Evolutionary conservation across 2,888 invertebrate species (phyloP).

Genomic region (Pollenia griseotomentosa): DNA sequence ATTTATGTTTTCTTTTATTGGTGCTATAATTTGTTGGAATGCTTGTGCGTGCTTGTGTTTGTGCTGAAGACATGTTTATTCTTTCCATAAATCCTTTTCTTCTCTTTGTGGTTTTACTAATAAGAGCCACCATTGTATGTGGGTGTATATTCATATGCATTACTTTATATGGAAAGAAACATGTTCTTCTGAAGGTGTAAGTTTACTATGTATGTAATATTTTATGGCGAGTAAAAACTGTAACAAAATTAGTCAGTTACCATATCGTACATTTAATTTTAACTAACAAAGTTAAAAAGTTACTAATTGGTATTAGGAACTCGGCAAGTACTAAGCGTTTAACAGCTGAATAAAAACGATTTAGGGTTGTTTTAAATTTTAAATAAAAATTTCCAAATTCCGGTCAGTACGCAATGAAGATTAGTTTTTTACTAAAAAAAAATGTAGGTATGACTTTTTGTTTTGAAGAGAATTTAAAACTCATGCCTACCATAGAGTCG

Average conservation of each 20-base stretch:
- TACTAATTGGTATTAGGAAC: conserved; percentile 30
- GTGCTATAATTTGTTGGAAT: neutral
- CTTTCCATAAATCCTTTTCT: conserved; percentile 1
- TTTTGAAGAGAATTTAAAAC: too few species aligned
- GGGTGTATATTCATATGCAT: too few species aligned
- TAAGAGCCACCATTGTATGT: neutral
- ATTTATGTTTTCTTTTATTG: conserved; percentile 11
- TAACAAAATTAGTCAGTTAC: neutral
- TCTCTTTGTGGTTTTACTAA: conserved; percentile 28
- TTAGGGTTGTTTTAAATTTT: too few species aligned
- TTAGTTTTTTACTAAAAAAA: too few species aligned
- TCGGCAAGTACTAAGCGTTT: too few species aligned
- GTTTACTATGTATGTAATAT: neutral
- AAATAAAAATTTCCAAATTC: too few species aligned
- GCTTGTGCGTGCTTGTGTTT: conserved; percentile 7
- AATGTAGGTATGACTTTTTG: too few species aligned
- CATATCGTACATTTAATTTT: conserved; percentile 19
- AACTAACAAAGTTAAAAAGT: conserved; percentile 32
- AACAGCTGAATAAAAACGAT: too few species aligned
- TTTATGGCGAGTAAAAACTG: neutral
- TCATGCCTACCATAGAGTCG: too few species aligned
- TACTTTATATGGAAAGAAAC: too few species aligned
- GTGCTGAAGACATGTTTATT: conserved; percentile 22
- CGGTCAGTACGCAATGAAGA: too few species aligned
- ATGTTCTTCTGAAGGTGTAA: too few species aligned